Evolutionary conservation across 2,797 vertebrate species (phyloP), one percentile per base, ranked within the genome.

Genomic region (Babyrousa celebensis): DNA sequence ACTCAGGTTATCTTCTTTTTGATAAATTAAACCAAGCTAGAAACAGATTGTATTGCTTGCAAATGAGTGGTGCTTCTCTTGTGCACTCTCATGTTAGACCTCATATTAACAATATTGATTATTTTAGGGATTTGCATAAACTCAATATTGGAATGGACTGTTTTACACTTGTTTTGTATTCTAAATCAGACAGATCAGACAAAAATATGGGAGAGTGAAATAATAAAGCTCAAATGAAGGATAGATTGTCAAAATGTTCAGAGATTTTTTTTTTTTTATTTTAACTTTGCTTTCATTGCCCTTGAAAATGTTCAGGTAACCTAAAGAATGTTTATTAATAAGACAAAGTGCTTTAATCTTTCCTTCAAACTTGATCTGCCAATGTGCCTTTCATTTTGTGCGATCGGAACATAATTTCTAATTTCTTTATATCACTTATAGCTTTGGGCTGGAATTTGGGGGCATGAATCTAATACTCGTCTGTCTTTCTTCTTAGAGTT

Each of bases 91-190:
- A 2, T 12, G 9, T 71, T 79, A 32, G 60, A 78, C 25, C 25
- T 87, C 90, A 74, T 58, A 32, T 74, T 60, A 94, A 20, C 58
- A 67, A 2, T 6, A 83, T 67, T 43, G 89, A 88, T 72, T 89
- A 77, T 52, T 63, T 56, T 17, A 82, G 40, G 68, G 83, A 90
- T 84, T n/a, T 58, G 52, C 80, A 63, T 94, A 32, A 84, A 91
- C 43, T 89, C 70, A 40, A 2, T 89, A 74, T 72, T 43, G 43
- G 52, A 91, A 82, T 70, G 71, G 20, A 74, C 67, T 89, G 20
- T 58, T 77, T 91, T 60, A 29, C 54, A 63, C 18, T 93, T 89
- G 58, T 83, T 91, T 80, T 54, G 8, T 52, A 9, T 89, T 90
- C 3, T 68, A 74, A 70, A 40, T 87, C 60, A 93, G 67, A 68